Evolutionary conservation across 2,888 invertebrate genomes (phyloP), one percentile per base, ranked within the genome.

Genomic region (Lypha dubia): DNA sequence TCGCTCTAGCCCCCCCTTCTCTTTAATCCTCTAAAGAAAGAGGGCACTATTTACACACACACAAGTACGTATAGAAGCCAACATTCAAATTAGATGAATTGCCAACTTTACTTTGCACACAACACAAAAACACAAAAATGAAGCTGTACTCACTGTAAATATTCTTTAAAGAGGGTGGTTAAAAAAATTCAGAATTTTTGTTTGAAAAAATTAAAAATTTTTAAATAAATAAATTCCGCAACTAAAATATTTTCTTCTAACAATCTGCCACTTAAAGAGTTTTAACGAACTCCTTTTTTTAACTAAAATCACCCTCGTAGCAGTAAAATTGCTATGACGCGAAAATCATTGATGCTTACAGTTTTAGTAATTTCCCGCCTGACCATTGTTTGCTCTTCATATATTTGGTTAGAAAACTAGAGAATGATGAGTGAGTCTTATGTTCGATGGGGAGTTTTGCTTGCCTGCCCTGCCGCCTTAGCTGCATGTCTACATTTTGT

Each of bases 11-110:
- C 70, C 77, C 74, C 49, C 51, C n/a, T n/a, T n/a, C n/a, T n/a
- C n/a, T n/a, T n/a, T n/a, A n/a, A 56, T 44, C 49, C 32, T n/a
- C 20, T 38, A 22, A 65, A 17, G 6, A 24, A 60, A 49, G 70
- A 62, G 62, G 68, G 79, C 79, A 83, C 84, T 82, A 81, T 80
- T 81, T 79, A 79, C 86, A 79, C 76, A 81, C 68, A 73, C 71
- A 79, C 58, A 67, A 73, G 71, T 68, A 77, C 60, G 65, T 35
- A 28, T 44, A 38, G 62, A 79, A 65, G 79, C 82, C 88, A 86
- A 88, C 90, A 90, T 90, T 91, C 90, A 91, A 90, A 90, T 90
- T 91, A 90, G 90, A 91, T 91, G 91, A 91, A 91, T 91, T 90
- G 91, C 91, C 88, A 84, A 80, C 67, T 76, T 79, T 74, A 58